Base-by-base conservation (phyloP, 2,888 invertebrate genomes). In the Serrognathus titanus region DNA sequence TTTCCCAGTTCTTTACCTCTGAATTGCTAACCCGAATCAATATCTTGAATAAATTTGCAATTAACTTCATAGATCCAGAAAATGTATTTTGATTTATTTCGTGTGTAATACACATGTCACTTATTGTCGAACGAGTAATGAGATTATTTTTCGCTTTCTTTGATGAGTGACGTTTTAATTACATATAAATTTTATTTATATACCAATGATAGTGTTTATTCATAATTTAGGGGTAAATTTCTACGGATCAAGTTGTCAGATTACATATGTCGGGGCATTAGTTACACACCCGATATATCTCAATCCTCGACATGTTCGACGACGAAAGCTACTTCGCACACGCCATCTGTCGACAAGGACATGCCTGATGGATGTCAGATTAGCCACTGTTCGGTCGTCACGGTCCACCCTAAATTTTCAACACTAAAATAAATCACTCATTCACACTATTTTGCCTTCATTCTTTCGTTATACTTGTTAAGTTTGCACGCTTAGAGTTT, bases 341-440 rank as follows among this genome's bases (percentile, higher is more conserved):
- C 24, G 10, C 43, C 43, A 43, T 43, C 43, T 43, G 43, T 43
- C 12, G 43, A 16, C 16, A 43, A 52, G 51, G 24, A 31, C 54
- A 53, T 52, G 48, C 46, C 47, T 58, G 46, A 47, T 40, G 31
- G 45, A 51, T 48, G 50, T 54, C 59, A 52, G 40, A 57, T 60
- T 60, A 60, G 53, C 57, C 49, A 53, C 57, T 48, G 53, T 49
- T 57, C 24, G 24, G 24, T 57, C 41, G 57, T 38, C 38, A 48
- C 47, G 53, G 49, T 49, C 56, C 45, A 46, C 47, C 46, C 51
- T 41, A 54, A 58, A 46, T 41, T 51, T 47, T 35, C 51, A 55
- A 55, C 51, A 51, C 48, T 58, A 24, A 55, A 58, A 58, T 58
- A 41, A 52, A 37, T 48, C 24, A 39, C 51, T 58, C 24, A 6